phyloP scores from a whole-genome alignment of 2,888 invertebrate species.

The Hirtodrosophila histrioides region DNA sequence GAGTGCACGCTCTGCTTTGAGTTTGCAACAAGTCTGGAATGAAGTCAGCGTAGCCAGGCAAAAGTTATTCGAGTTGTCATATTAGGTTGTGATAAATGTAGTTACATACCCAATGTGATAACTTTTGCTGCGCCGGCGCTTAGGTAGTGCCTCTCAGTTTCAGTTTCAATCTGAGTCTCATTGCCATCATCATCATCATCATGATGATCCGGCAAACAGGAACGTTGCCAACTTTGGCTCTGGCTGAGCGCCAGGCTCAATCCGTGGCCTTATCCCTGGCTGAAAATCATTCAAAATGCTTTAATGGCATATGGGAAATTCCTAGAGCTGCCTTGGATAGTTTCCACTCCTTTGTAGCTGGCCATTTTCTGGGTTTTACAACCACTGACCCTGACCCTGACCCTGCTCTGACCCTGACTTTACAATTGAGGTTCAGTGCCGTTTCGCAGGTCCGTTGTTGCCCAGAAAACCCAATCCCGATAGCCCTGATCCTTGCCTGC shows the following conservation, averaged over 20 bases:
- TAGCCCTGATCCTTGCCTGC: constrained; percentile 9
- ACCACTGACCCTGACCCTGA: background rate
- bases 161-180: background rate
- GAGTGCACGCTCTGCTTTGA: no score
- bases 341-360: background rate
- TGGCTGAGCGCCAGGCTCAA: background rate
- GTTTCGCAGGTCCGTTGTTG: background rate
- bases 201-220: constrained; percentile 33
- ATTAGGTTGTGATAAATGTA: constrained; percentile 83
- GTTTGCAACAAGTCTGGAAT: no score
- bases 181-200: constrained; percentile 19
- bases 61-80: constrained; percentile 81
- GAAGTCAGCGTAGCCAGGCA: constrained; percentile 38
- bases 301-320: constrained; percentile 63
- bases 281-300: constrained; percentile 62
- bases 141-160: constrained; percentile 16
- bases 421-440: constrained; percentile 24
- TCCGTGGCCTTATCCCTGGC: constrained; percentile 1
- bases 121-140: constrained; percentile 70
- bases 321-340: constrained; percentile 35
- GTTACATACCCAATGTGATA: constrained; percentile 81
- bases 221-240: constrained; percentile 1
- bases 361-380: constrained; percentile 8
- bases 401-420: constrained; percentile 48
- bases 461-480: constrained; percentile 28